Base-by-base conservation (phyloP, 2,888 invertebrate species). In the Eupithecia inturbata region DNA sequence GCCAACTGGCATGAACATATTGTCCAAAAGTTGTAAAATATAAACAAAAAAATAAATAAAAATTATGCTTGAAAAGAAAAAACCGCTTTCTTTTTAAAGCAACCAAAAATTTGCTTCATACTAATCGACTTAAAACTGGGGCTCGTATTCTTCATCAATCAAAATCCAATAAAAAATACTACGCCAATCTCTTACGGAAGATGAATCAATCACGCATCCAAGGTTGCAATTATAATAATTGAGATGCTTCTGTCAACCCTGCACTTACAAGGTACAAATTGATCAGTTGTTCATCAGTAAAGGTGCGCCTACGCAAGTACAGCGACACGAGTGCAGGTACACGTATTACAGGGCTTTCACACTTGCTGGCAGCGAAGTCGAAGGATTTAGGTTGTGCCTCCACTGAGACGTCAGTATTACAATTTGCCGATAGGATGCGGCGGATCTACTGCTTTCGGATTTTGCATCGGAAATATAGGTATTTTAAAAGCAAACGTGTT, bases 251-350 rank as follows among this genome's bases (percentile, higher is more conserved):
- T 76, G 83, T 16, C 82, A 88, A 72, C 89, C 89, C 88, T 89
- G 81, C 62, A 73, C 73, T 77, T 77, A 79, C 81, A 84, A 75
- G 83, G 79, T 82, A 84, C 82, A 88, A 89, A 91, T 91, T 90
- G 88, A 90, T 89, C 82, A 82, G 88, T 89, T 83, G 86, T 85
- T 86, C 85, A 85, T 86, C 85, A 86, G 71, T 19, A 57, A 60
- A n/a, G 26, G 33, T 45, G 85, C 87, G 85, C 89, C 89, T 85
- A 87, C 87, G 85, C 86, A 83, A 78, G 77, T 77, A 74, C 79
- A 72, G 70, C 41, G 71, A 71, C 72, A 72, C 70, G 36, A 68
- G 67, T 82, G 83, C 83, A 77, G 82, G 82, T n/a, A n/a, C n/a
- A n/a, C n/a, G n/a, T n/a, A n/a, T 89, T 87, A 88, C 82, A 6